Conservation (phyloP, 2,888 invertebrate species). For the Zygothrica quintamaculata region DNA sequence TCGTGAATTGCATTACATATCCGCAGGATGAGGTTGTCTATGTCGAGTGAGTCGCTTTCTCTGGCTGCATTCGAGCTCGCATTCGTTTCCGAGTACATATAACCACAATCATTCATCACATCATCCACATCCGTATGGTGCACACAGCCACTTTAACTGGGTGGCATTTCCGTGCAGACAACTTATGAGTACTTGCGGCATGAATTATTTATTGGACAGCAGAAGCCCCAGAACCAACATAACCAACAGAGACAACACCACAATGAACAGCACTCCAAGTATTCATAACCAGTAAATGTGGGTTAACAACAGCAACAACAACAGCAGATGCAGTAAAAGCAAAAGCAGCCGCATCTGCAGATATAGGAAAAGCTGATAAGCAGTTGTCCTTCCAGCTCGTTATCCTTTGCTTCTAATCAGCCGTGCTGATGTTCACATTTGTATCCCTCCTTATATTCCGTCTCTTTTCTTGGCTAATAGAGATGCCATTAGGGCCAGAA, state of each 20-base stretch:
- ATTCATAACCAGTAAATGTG: constrained; percentile 61
- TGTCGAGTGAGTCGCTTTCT: constrained; percentile 27
- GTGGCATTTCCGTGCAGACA: constrained; percentile 67
- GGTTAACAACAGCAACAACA: constrained; percentile 11
- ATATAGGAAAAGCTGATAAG: background rate
- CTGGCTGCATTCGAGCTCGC: constrained; percentile 48
- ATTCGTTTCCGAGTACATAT: constrained; percentile 26
- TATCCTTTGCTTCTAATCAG: constrained; percentile 34
- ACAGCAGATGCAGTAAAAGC: background rate
- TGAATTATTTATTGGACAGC: constrained; percentile 74
- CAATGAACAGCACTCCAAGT: constrained; percentile 40
- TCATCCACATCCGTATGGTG: constrained; percentile 34
- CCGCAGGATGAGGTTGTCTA: constrained; percentile 40
- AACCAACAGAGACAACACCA: background rate
- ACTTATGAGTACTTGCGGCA: constrained; percentile 54
- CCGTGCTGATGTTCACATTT: background rate
- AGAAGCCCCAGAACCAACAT: background rate
- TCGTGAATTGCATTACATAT: constrained; percentile 68
- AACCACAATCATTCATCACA: constrained; percentile 44
- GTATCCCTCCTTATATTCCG: background rate
- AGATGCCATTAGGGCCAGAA: constrained; percentile 68
- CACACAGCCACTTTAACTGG: constrained; percentile 41
- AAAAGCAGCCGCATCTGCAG: background rate
- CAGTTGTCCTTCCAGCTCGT: constrained; percentile 3
- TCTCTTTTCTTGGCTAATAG: constrained; percentile 52